These are phyloP conservation scores for Thereva unica DNA, from an alignment of 2,888 invertebrate species.

Conservation along the genomic window DNA sequence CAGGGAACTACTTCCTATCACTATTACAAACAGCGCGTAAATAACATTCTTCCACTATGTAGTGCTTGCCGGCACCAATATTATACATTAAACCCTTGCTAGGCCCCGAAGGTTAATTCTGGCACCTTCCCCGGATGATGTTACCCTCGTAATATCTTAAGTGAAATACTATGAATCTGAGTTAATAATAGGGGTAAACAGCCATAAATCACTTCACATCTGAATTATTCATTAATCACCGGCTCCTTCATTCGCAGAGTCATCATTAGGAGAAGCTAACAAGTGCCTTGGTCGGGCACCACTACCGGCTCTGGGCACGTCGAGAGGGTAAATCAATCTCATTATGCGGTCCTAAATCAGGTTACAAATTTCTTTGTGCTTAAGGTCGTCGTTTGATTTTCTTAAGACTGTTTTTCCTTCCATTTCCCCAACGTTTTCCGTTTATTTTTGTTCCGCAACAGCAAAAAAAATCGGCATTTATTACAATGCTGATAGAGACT, in stretches of 20 bases:
- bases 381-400: slow-evolving; percentile 10
- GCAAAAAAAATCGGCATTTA: too few relatives aligned
- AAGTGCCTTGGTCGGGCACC: slow-evolving; percentile 13
- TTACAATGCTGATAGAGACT: too few relatives aligned
- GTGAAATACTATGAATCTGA: slow-evolving; percentile 9
- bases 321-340: slow-evolving; percentile 26
- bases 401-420: neutral
- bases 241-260: slow-evolving; percentile 36
- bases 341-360: slow-evolving; percentile 11
- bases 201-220: slow-evolving; percentile 35
- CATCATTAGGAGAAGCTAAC: slow-evolving; percentile 37
- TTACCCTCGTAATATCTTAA: slow-evolving; percentile 3
- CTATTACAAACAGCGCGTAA: too few relatives aligned
- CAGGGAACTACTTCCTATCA: too few relatives aligned
- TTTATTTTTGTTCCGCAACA: too few relatives aligned
- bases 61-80: neutral
- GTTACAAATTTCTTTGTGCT: slow-evolving; percentile 14
- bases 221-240: slow-evolving; percentile 38
- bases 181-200: slow-evolving; percentile 15
- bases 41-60: too few relatives aligned
- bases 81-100: slow-evolving; percentile 1
- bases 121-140: neutral
- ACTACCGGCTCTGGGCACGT: neutral
- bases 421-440: too few relatives aligned
- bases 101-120: neutral